These are phyloP conservation scores for Labeo rohita DNA, from an alignment of 2,113 vertebrate genomes.

Conservation along the genomic window DNA sequence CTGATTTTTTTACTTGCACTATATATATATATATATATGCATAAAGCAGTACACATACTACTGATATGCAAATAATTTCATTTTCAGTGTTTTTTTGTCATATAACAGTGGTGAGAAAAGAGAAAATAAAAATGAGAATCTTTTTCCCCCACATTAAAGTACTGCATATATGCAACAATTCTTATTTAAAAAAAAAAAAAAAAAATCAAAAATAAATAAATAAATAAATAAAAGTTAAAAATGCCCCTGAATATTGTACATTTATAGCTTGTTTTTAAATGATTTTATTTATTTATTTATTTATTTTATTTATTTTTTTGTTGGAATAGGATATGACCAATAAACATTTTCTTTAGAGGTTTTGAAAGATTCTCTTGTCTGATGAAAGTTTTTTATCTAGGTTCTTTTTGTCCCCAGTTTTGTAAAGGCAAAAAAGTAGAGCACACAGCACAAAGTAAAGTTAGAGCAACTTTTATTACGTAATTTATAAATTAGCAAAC, in stretches of 20 bases:
- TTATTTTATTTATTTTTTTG: neutral
- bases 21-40: neutral
- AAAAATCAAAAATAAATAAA: too few species aligned
- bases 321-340: neutral
- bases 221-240: too few species aligned
- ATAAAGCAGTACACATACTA: neutral
- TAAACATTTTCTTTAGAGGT: neutral
- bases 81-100: neutral
- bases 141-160: neutral
- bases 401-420: neutral
- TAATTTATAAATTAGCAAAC: slow-evolving; percentile 12
- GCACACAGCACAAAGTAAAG: neutral
- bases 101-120: neutral
- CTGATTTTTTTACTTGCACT: neutral
- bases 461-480: neutral
- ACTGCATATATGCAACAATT: neutral
- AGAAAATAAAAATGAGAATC: neutral
- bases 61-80: neutral
- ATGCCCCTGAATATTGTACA: too few species aligned
- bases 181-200: too few species aligned
- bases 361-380: neutral
- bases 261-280: neutral
- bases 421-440: neutral
- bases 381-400: neutral
- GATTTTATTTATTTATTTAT: neutral